A percentile compares a stretch with the other conserved stretches of the same genome.
These are phyloP conservation scores for Drosophila elegans DNA, from an alignment of 1,140 invertebrate genomes.

Conservation along the genomic window DNA sequence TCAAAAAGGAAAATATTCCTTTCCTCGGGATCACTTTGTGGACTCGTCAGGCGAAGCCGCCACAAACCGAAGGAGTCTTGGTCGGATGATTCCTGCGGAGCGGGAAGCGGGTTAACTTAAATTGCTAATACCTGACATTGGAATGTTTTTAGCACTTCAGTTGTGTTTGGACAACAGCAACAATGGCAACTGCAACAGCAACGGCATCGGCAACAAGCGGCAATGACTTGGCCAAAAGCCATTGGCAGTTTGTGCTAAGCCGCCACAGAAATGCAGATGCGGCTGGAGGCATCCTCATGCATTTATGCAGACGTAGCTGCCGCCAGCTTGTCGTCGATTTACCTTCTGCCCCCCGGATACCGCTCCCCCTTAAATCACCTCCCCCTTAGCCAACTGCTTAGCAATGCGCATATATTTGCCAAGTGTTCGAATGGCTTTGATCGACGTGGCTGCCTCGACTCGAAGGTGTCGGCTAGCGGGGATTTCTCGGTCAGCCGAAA, in stretches of 20 bases:
- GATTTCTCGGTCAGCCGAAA: constrained; percentile 46
- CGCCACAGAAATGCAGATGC: constrained; percentile 73
- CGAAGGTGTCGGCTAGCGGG: constrained; percentile 45
- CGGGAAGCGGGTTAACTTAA: constrained; percentile 58
- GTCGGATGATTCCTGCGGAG: constrained; percentile 2
- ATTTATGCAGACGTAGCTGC: constrained; percentile 69
- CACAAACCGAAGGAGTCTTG: not conserved
- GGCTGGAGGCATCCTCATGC: constrained; percentile 67
- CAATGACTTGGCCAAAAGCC: constrained; percentile 80
- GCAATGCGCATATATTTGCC: constrained; percentile 79
- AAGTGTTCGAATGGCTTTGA: constrained; percentile 76
- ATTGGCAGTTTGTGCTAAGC: constrained; percentile 62
- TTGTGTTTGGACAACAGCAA: constrained; percentile 80
- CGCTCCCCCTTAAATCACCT: not conserved
- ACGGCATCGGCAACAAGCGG: constrained; percentile 44
- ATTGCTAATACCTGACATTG: constrained; percentile 83
- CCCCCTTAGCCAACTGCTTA: constrained; percentile 36
- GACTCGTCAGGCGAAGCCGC: constrained; percentile 33
- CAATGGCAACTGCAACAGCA: constrained; percentile 68
- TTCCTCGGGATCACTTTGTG: constrained; percentile 37
- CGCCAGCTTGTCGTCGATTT: constrained; percentile 76
- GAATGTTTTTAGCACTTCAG: constrained; percentile 82
- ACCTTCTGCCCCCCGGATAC: constrained; percentile 2
- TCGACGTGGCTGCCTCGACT: constrained; percentile 68
- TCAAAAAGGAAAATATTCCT: constrained; percentile 46